Base-by-base conservation (phyloP, 2,888 invertebrate species). In the Ornithoptera alexandrae region DNA sequence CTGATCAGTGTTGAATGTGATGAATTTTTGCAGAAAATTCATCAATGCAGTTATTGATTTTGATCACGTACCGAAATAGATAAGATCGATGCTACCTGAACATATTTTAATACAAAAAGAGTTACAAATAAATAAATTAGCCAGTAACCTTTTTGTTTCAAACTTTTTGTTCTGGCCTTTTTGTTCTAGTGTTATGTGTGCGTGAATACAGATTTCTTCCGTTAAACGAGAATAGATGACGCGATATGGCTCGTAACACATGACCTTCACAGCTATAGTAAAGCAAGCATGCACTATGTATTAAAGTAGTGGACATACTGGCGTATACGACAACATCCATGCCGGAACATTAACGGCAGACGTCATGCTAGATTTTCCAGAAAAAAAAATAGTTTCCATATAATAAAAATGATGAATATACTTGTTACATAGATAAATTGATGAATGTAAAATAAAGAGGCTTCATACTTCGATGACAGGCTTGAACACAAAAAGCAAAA, bases 231-330 rank as follows among this genome's bases (percentile, higher is more conserved):
- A 59, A 68, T 67, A 62, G 59, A 65, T 65, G 75, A 77, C 76
- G 77, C 79, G 75, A 77, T 76, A 77, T 77, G 79, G 77, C 75
- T 76, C 77, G 78, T 76, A 78, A 83, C 85, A 79, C 74, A 74
- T 78, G 90, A 87, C 91, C 91, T 91, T 91, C 87, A 77, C 73
- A 78, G 78, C 81, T 89, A 89, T 89, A 84, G 84, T 81, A 75
- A 78, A 79, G 78, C 81, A 80, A 79, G 78, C 81, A 77, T 80
- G 79, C 74, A 75, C 72, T 74, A 72, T 74, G 77, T 77, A 79
- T 81, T 84, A 84, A 85, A 81, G 86, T 79, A 81, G 83, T 76
- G 81, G 78, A 81, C 83, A 84, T 79, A 72, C 75, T 75, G 67
- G 60, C 70, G 65, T 70, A 69, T 63, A 66, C 36, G 63, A 20